Conservation (phyloP, 2,888 invertebrate genomes). For the Orchesellides sinensis region DNA sequence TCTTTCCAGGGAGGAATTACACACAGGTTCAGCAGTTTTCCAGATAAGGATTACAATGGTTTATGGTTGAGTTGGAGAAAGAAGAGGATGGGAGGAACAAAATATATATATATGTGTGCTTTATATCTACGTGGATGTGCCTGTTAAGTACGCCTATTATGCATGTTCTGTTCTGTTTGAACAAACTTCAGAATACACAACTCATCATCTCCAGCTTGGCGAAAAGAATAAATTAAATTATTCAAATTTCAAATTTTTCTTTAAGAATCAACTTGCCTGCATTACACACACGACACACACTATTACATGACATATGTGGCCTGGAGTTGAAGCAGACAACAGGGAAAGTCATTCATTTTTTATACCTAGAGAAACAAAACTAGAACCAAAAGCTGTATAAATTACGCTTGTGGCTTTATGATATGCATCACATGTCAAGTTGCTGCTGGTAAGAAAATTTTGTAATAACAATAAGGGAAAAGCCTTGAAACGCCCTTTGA, state of each 20-base stretch:
- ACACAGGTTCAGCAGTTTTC: constrained; percentile 56
- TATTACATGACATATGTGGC: constrained; percentile 51
- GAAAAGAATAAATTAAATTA: constrained; percentile 69
- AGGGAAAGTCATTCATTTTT: constrained; percentile 49
- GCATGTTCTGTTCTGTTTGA: constrained; percentile 62
- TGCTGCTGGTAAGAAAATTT: constrained; percentile 40
- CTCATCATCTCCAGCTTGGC: constrained; percentile 64
- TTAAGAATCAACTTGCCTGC: constrained; percentile 55
- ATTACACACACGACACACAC: constrained; percentile 27
- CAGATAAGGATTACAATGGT: constrained; percentile 62
- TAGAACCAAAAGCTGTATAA: no score
- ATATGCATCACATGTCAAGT: constrained; percentile 30
- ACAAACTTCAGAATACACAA: constrained; percentile 66
- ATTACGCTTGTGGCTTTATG: constrained; percentile 31
- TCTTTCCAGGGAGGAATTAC: constrained; percentile 49
- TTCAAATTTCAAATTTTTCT: constrained; percentile 66
- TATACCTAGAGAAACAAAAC: constrained; percentile 20
- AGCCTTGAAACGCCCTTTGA: constrained; percentile 37
- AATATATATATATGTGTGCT: constrained; percentile 21
- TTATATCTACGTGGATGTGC: constrained; percentile 34
- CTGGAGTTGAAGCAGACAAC: constrained; percentile 50
- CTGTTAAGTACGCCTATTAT: constrained; percentile 64
- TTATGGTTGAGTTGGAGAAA: constrained; percentile 47
- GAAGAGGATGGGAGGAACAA: constrained; percentile 14
- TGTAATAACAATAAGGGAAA: constrained; percentile 52